phyloP scores from a whole-genome alignment of 2,888 invertebrate species.

The Scaptomyza flava region DNA sequence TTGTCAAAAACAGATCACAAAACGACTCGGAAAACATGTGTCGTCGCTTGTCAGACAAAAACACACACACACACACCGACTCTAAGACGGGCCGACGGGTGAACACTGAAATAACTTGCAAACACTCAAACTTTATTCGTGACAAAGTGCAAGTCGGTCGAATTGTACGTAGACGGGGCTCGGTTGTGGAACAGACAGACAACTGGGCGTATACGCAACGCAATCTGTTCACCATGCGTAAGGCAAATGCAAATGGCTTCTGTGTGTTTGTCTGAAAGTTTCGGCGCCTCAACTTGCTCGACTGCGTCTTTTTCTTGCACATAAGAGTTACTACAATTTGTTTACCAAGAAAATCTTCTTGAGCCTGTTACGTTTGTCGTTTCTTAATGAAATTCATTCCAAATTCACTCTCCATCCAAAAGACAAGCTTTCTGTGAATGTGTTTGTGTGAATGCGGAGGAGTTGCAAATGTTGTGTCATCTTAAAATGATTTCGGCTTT shows the following conservation, averaged over 20 bases:
- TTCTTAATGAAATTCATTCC: constrained; percentile 54
- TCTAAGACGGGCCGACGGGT: constrained; percentile 1
- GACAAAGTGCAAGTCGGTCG: constrained; percentile 51
- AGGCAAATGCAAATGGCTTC: constrained; percentile 59
- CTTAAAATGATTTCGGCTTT: constrained; percentile 53
- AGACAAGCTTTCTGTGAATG: constrained; percentile 1
- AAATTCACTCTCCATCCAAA: neutral
- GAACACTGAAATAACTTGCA: constrained; percentile 65
- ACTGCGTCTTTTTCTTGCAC: constrained; percentile 19
- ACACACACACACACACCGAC: constrained; percentile 2
- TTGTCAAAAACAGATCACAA: constrained; percentile 54
- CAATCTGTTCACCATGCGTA: constrained; percentile 49
- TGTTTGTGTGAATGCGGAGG: constrained; percentile 4
- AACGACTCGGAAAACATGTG: constrained; percentile 59
- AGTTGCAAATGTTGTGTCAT: constrained; percentile 51
- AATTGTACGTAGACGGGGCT: constrained; percentile 6
- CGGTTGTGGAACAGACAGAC: constrained; percentile 5
- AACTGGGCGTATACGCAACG: constrained; percentile 58
- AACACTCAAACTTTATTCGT: constrained; percentile 58
- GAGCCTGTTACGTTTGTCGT: constrained; percentile 42
- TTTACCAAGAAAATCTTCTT: constrained; percentile 61
- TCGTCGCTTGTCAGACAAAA: constrained; percentile 55
- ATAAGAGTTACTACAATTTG: constrained; percentile 62
- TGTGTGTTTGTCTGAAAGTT: constrained; percentile 45
- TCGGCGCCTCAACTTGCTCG: constrained; percentile 61